phyloP scores from a whole-genome alignment of 1,140 invertebrate species.

The Heliothis subflexa region DNA sequence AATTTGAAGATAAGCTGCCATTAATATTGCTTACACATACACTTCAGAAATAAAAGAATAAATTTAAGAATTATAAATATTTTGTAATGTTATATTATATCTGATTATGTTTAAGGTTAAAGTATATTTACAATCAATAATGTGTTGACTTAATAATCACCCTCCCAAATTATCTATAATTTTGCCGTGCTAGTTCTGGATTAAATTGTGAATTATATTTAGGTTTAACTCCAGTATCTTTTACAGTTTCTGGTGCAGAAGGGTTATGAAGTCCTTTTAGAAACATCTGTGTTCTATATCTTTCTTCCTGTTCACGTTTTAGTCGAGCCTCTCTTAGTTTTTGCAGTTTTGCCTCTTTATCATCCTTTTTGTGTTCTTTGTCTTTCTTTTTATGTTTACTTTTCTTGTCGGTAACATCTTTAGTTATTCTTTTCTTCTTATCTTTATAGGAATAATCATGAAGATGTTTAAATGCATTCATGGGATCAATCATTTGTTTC shows the following conservation, averaged over 20 bases:
- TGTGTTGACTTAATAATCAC: no score
- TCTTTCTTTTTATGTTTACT: conserved; percentile 82
- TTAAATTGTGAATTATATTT: conserved; percentile 98
- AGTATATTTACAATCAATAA: no score
- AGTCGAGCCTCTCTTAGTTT: conserved; percentile 93
- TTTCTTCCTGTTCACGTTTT: conserved; percentile 92
- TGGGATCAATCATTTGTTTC: conserved; percentile 91
- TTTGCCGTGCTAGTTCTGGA: conserved; percentile 94
- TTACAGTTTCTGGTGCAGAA: conserved; percentile 57
- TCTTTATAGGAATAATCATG: conserved; percentile 11
- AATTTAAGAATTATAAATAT: background rate
- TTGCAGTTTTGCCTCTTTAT: conserved; percentile 88
- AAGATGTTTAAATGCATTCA: conserved; percentile 88
- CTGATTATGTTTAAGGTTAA: no score
- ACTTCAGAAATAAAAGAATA: conserved; percentile 47
- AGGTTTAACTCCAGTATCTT: conserved; percentile 85
- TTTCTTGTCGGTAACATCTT: conserved; percentile 52
- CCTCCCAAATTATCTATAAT: conserved; percentile 84
- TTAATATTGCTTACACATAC: conserved; percentile 69
- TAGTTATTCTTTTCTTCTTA: conserved; percentile 64
- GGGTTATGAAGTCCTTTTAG: conserved; percentile 89
- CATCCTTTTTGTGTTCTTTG: conserved; percentile 76
- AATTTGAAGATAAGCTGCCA: conserved; percentile 81
- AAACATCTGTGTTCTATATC: conserved; percentile 89
- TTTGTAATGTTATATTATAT: background rate